Evolutionary conservation across 2,888 invertebrate genomes (phyloP).

Genomic region (Schizaphis graminum): DNA sequence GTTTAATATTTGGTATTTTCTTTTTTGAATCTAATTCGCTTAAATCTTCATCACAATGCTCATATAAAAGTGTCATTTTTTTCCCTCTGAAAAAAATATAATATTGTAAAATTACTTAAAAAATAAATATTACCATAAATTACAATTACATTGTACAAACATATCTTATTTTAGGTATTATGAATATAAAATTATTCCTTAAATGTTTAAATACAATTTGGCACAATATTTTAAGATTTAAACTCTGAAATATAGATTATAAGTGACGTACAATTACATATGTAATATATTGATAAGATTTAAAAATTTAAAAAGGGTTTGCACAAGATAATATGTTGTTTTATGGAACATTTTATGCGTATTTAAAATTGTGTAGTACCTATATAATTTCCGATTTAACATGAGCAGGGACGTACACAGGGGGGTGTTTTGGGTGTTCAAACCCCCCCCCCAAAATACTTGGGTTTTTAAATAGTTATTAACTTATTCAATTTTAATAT

Average conservation of each 20-base stretch:
- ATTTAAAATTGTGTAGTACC: no score
- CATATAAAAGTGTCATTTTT: slow-evolving; percentile 83
- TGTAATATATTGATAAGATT: background rate
- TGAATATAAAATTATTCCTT: background rate
- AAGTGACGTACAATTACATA: background rate
- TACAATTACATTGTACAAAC: background rate
- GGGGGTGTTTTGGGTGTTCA: no score
- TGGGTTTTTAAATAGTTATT: no score
- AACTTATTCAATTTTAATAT: no score
- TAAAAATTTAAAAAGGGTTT: background rate
- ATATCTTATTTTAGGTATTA: background rate
- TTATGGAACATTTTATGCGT: no score
- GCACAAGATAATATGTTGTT: no score
- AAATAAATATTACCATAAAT: background rate
- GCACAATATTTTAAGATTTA: background rate
- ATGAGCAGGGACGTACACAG: no score
- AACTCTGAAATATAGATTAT: background rate
- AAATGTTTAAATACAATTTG: background rate
- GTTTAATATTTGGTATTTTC: slow-evolving; percentile 76
- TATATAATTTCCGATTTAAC: no score
- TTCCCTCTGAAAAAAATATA: slow-evolving; percentile 74
- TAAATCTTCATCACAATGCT: slow-evolving; percentile 79
- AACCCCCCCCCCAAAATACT: no score
- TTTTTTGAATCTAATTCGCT: slow-evolving; percentile 72
- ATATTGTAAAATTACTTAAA: background rate